Base-by-base conservation (phyloP, 2,113 vertebrate species). In the Poeciliopsis prolifica region DNA sequence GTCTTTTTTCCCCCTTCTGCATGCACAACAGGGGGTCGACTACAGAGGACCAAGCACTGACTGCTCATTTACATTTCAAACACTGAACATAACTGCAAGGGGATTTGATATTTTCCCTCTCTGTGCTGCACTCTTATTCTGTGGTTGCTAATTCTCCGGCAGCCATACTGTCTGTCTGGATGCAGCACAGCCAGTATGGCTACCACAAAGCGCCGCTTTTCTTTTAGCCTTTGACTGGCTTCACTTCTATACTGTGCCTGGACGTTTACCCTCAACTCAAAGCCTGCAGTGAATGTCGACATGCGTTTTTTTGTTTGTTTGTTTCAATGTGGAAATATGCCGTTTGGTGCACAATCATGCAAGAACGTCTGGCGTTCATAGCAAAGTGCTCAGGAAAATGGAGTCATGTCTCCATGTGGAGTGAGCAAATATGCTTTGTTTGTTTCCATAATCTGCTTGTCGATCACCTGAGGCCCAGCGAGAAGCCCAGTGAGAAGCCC, bases 31-130 rank as follows among this genome's bases (percentile, higher is more conserved):
- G 89, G 92, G 85, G 91, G 88, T 92, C 91, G 74, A 85, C 90
- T 86, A 91, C 86, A 89, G 89, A 93, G 86, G 82, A 81, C 89
- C 84, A n/a, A 75, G 86, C 87, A 65, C 90, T 80, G 87, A 76
- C 85, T 91, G 84, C 89, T 92, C 88, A 93, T 93, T 93, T 93
- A 87, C 92, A 93, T 93, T 92, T 93, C 91, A 93, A 93, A 93
- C 91, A 82, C 88, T 33, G 89, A 91, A 91, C 87, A 90, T 89
- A 91, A 91, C 91, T 93, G 89, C 90, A 79, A 92, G 92, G 92
- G 89, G 92, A 92, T 93, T 93, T 91, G 88, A 92, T 91, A 89
- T 91, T 91, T 91, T 91, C 87, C 87, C 88, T 85, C 86, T 86
- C 78, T 80, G 88, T 85, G 88, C 86, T 72, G 86, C 90, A 85